Evolutionary conservation across 2,888 invertebrate genomes (phyloP), one percentile per base, ranked within the genome.

Genomic region (Folsomia candida): DNA sequence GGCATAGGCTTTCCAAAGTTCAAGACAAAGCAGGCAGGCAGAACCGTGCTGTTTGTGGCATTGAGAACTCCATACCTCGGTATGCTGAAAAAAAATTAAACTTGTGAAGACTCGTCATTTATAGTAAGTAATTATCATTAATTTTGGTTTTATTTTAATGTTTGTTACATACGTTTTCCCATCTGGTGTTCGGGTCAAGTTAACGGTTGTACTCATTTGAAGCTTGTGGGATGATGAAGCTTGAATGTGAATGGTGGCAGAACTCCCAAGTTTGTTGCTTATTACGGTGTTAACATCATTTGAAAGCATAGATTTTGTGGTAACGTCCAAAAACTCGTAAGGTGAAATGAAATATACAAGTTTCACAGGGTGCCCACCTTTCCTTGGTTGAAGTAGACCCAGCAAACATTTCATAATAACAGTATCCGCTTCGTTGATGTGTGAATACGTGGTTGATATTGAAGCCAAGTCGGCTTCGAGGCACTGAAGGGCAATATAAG

Each of bases 311-410:
- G 89, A 88, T 80, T 89, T 89, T 69, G 86, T 87, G 73, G 91
- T 90, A 80, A 89, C 87, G 82, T 93, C 92, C 80, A 96, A 85
- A 63, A 96, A 86, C 83, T 96, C 95, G 82, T 95, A 96, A 0
- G 96, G 95, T 0, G 94, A 92, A 2, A 96, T 91, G 83, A 96
- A 96, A 83, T 95, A 97, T 0, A 94, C 95, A 28, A 97, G 85
- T 81, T 91, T 92, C 92, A 97, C 92, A 0, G 97, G 92, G 82
- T 95, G 94, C 71, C 94, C 94, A 82, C 94, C 94, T 80, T 89
- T 87, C 64, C 95, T 84, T 80, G 90, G 91, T 78, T 93, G 89
- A 57, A 94, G 85, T 72, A 93, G 88, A 47, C 97, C 97, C 78
- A 97, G 91, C 29, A 93, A 90, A 74, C 94, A 93, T 82, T 93